Percentiles rank a stretch among this genome's conserved stretches.
phyloP scores from a whole-genome alignment of 1,140 invertebrate species.

The Brachionus rubens region DNA sequence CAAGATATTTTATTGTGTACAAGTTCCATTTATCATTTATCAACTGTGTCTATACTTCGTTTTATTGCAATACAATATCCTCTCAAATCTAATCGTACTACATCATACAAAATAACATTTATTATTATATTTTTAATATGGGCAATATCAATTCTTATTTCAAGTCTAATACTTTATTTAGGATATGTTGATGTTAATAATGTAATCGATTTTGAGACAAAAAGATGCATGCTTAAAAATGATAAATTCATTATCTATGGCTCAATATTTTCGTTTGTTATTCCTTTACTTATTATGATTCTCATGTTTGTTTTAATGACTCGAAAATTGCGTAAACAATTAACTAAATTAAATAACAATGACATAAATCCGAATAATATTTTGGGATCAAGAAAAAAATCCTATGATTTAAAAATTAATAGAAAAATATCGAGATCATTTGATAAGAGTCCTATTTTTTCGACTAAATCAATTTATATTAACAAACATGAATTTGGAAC shows the following conservation, averaged over 20 bases:
- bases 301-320: slow-evolving; percentile 18
- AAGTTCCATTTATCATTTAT: slow-evolving; percentile 33
- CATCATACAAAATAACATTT: slow-evolving; percentile 1
- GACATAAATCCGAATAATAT: background rate
- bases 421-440: background rate
- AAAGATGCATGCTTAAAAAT: slow-evolving; percentile 38
- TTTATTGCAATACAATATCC: slow-evolving; percentile 39
- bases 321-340: slow-evolving; percentile 2
- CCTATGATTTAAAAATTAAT: background rate
- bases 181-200: slow-evolving; percentile 3
- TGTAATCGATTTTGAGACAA: slow-evolving; percentile 7
- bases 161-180: slow-evolving; percentile 18
- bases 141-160: slow-evolving; percentile 26
- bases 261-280: slow-evolving; percentile 42
- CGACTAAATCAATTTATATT: background rate
- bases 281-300: slow-evolving; percentile 41
- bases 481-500: too few species aligned
- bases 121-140: slow-evolving; percentile 42
- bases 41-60: slow-evolving; percentile 30
- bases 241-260: slow-evolving; percentile 39
- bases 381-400: background rate
- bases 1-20: slow-evolving; percentile 39
- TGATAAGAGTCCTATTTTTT: background rate
- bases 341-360: background rate
- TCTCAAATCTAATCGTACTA: slow-evolving; percentile 14